These are phyloP conservation scores for Sternarchorhynchus goeldii DNA, from an alignment of 2,797 vertebrate species.

Conservation along the genomic window DNA sequence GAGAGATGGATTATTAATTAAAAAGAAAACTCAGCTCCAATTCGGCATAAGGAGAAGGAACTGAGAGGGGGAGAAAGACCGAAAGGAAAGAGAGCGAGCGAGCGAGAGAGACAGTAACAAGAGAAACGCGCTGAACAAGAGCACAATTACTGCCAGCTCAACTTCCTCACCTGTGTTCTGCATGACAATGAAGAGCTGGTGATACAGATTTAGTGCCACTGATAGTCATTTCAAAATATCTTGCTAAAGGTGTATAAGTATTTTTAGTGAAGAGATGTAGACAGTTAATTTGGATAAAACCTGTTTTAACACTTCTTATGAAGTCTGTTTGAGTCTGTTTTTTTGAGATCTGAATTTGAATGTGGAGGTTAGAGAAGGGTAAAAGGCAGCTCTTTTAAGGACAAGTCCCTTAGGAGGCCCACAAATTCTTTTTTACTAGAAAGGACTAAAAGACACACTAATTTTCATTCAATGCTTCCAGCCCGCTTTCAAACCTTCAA, in stretches of 20 bases:
- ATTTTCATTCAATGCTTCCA: background rate
- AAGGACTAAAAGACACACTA: background rate
- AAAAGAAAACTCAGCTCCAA: slow-evolving; percentile 40
- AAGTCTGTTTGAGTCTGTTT: slow-evolving; percentile 1
- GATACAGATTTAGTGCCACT: slow-evolving; percentile 26
- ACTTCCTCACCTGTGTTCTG: slow-evolving; percentile 35
- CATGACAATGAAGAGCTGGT: slow-evolving; percentile 30
- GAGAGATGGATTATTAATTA: slow-evolving; percentile 51
- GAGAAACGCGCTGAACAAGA: slow-evolving; percentile 45
- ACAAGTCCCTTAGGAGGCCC: background rate
- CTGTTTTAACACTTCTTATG: background rate
- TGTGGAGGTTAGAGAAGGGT: background rate
- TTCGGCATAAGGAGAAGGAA: slow-evolving; percentile 21
- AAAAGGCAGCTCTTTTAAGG: background rate
- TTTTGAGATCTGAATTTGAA: background rate
- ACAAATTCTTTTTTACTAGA: background rate
- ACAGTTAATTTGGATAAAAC: background rate
- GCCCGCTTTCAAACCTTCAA: background rate
- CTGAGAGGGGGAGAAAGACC: background rate
- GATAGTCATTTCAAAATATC: slow-evolving; percentile 11
- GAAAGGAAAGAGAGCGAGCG: background rate
- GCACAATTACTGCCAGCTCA: slow-evolving; percentile 44
- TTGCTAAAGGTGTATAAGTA: background rate
- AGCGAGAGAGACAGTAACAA: background rate
- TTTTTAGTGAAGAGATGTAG: background rate